Base-by-base conservation (phyloP, 2,113 vertebrate species). In the Eurypyga helias region DNA sequence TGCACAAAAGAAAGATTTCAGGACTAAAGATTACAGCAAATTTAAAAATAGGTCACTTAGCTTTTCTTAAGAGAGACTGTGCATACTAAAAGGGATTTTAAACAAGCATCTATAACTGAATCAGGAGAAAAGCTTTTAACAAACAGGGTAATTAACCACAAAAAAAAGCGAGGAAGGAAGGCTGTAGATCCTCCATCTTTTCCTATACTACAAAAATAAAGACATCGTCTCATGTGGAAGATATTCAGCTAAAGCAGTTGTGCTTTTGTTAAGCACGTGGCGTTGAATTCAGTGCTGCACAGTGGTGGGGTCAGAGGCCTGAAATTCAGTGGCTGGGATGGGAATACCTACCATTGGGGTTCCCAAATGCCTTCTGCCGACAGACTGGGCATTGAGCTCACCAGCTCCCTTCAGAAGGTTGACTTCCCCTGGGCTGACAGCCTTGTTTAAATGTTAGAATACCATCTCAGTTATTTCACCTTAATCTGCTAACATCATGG, bases 101-200 rank as follows among this genome's bases (percentile, higher is more conserved):
- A 91, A 89, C 15, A 83, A 83, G 52, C 1, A 4, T 13, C 60
- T 70, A 31, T 48, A 60, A 81, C 55, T 41, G 81, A 80, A 87
- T 70, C 25, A 23, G 52, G 69, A 94, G 80, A 87, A 90, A 87
- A 78, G 31, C 65, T 91, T 94, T 87, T 80, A 91, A 96, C 18
- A 73, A 36, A 46, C 51, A 92, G 16, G 17, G 55, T 55, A 95
- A 83, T 62, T 91, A 92, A 95, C 67, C 60, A 87, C 29, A 73
- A 62, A 72, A 90, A 73, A 62, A 72, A 90, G 21, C 25, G 1
- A 0, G 55, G 55, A 90, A 86, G 36, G 15, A 76, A 94, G 75
- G 65, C 33, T 75, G 69, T 31, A 89, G 43, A 83, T 82, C 43
- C 60, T 89, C 72, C 20, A 55, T 60, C 73, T 93, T 90, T 89